Conservation (phyloP, 2,797 vertebrate species). For the Enteromius treurensis region DNA sequence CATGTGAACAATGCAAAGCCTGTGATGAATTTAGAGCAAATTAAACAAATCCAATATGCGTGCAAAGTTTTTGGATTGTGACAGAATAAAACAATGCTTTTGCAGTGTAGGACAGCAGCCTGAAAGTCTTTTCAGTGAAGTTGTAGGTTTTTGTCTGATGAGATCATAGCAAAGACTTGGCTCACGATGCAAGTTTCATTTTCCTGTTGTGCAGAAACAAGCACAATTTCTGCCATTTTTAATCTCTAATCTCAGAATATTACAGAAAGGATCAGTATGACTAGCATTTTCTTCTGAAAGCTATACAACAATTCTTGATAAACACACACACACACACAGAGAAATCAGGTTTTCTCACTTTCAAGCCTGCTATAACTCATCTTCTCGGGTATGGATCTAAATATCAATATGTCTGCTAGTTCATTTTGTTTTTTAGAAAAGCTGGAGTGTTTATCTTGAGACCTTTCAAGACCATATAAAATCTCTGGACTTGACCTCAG, state of each 20-base stretch:
- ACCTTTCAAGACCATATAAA: not conserved
- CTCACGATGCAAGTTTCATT: not conserved
- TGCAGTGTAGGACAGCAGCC: not conserved
- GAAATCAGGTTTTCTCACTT: not conserved
- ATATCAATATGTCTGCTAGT: not conserved
- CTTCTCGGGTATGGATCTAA: not conserved
- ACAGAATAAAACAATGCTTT: not conserved
- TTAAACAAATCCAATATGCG: not conserved
- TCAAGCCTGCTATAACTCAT: not conserved
- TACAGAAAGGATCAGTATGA: not conserved
- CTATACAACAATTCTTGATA: not conserved
- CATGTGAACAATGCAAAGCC: not conserved
- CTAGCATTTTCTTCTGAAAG: not conserved
- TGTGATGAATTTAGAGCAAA: constrained; percentile 7
- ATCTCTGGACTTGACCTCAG: not conserved
- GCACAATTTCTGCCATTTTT: not conserved
- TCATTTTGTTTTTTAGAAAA: not conserved
- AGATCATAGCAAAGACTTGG: constrained; percentile 24
- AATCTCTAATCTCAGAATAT: not conserved
- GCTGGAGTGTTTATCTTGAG: not conserved
- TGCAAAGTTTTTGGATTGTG: not conserved
- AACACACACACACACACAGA: not conserved
- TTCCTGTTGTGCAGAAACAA: not conserved
- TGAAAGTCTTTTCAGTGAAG: constrained; percentile 5
- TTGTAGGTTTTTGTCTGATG: constrained; percentile 11